Percentiles rank a stretch among this genome's conserved stretches.
Evolutionary conservation across 2,888 invertebrate species (phyloP).

Genomic region (Ellobium chinense): DNA sequence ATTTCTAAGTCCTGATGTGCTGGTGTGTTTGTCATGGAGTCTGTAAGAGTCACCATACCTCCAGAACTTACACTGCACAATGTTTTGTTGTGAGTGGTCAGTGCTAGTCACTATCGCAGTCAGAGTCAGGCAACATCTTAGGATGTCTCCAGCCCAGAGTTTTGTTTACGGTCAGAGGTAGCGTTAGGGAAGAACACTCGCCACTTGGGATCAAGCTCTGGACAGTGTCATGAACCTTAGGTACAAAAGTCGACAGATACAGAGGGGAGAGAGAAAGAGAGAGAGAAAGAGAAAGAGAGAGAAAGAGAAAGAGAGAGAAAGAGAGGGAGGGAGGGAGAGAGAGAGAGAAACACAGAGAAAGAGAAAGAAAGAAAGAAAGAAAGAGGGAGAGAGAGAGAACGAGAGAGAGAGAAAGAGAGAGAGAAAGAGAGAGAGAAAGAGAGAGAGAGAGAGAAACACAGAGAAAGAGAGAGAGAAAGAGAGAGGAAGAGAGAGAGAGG

Average conservation of each 20-base stretch:
- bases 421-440: not conserved
- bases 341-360: constrained; percentile 1
- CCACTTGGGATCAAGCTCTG: too few relatives aligned
- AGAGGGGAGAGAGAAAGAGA: not conserved
- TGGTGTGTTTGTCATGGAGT: too few relatives aligned
- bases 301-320: not conserved
- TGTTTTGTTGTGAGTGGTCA: too few relatives aligned
- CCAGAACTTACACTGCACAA: too few relatives aligned
- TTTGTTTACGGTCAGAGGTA: too few relatives aligned
- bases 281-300: not conserved
- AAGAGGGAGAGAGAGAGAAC: not conserved
- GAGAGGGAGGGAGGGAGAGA: not conserved
- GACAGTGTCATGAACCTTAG: too few relatives aligned
- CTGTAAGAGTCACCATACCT: too few relatives aligned
- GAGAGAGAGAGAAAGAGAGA: not conserved
- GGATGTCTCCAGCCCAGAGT: too few relatives aligned
- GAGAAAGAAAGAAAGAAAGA: not conserved
- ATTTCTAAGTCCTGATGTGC: too few relatives aligned
- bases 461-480: not conserved
- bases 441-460: not conserved
- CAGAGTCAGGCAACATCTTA: too few relatives aligned
- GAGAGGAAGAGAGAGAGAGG: not conserved
- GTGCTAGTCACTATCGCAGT: too few relatives aligned
- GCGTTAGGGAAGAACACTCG: too few relatives aligned
- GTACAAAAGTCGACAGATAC: not conserved